Conservation (phyloP, 2,797 vertebrate genomes). For the Clarias fuscus region DNA sequence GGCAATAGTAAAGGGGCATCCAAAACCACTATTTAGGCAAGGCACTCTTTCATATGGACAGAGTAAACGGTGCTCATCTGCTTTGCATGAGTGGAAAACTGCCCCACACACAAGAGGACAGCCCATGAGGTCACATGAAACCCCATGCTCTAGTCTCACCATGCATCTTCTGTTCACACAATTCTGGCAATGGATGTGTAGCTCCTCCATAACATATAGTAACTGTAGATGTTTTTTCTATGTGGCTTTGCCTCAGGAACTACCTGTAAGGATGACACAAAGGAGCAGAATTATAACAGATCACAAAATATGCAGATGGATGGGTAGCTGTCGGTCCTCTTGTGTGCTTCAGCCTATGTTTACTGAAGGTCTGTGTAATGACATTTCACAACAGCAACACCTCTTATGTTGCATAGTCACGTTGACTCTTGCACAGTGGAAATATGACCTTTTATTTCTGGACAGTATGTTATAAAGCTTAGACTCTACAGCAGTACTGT, state of each 20-base stretch:
- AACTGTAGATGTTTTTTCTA: constrained; percentile 12
- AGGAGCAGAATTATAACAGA: neutral
- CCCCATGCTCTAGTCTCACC: constrained; percentile 85
- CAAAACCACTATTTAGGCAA: constrained; percentile 91
- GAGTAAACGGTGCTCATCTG: constrained; percentile 88
- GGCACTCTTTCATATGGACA: constrained; percentile 93
- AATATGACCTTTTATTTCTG: constrained; percentile 54
- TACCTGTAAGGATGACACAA: constrained; percentile 34
- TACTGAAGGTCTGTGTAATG: constrained; percentile 53
- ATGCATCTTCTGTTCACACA: constrained; percentile 98
- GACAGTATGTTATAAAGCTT: constrained; percentile 35
- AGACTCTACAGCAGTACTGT: constrained; percentile 8
- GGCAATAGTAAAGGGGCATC: constrained; percentile 89
- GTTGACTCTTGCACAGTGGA: constrained; percentile 44
- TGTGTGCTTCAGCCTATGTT: constrained; percentile 48
- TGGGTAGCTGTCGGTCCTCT: neutral
- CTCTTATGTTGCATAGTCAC: constrained; percentile 62
- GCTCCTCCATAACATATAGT: constrained; percentile 78
- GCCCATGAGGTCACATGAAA: constrained; percentile 92
- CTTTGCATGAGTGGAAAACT: constrained; percentile 94
- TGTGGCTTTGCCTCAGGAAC: constrained; percentile 10
- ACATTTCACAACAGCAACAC: constrained; percentile 73
- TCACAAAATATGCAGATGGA: constrained; percentile 10
- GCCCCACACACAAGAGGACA: constrained; percentile 95
- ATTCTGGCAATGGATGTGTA: constrained; percentile 91